Evolutionary conservation across 2,797 vertebrate species (phyloP).

Genomic region (Hydrophis major): DNA sequence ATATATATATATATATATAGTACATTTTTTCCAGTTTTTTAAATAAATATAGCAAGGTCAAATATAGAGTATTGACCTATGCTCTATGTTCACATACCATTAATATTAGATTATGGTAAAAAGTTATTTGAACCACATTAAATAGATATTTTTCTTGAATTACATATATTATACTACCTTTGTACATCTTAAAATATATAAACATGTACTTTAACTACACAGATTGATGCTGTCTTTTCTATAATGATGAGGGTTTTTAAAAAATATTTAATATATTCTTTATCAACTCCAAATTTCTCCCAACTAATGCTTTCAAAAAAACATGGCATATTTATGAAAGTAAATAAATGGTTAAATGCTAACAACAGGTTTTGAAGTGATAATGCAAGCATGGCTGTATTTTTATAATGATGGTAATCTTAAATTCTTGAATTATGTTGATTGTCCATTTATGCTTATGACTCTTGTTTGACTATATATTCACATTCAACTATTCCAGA

Average conservation of each 20-base stretch:
- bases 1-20: neutral
- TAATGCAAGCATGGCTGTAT: conserved; percentile 13
- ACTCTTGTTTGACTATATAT: conserved; percentile 46
- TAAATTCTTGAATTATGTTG: conserved; percentile 63
- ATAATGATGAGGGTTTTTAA: neutral
- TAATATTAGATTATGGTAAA: neutral
- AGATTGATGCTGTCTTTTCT: neutral
- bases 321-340: neutral
- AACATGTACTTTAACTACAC: neutral
- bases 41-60: neutral
- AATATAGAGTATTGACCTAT: neutral
- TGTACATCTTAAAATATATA: neutral
- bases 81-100: neutral
- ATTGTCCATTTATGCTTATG: conserved; percentile 65
- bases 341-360: neutral
- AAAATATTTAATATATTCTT: neutral
- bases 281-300: neutral
- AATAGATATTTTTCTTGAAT: neutral
- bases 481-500: conserved; percentile 61
- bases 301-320: neutral
- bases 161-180: neutral
- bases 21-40: neutral
- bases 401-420: conserved; percentile 64
- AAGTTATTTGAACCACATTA: neutral
- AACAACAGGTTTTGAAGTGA: neutral